These are phyloP conservation scores for Ostrea edulis DNA, from an alignment of 1,140 invertebrate genomes.

Conservation along the genomic window DNA sequence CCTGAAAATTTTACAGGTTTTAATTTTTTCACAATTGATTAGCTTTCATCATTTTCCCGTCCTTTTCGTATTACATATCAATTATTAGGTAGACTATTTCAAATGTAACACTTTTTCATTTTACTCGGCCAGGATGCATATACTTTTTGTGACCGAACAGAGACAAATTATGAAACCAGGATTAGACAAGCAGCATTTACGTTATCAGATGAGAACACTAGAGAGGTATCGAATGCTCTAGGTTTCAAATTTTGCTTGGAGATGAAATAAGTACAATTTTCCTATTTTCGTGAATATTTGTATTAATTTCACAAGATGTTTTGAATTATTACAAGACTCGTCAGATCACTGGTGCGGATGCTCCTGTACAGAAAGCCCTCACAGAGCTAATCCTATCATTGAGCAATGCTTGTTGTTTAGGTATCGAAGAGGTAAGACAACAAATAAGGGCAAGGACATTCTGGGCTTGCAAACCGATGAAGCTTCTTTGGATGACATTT, in stretches of 20 bases:
- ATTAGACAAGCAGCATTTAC: conserved; percentile 4
- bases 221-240: neutral
- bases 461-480: no score
- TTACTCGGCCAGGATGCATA: neutral
- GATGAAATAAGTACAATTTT: neutral
- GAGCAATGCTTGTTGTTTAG: neutral
- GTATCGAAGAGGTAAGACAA: conserved; percentile 4
- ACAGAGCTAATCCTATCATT: conserved; percentile 10
- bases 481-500: no score
- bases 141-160: neutral
- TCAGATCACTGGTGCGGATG: neutral
- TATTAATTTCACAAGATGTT: neutral
- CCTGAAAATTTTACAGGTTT: neutral
- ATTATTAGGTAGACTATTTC: neutral
- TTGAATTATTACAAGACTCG: neutral
- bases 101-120: neutral
- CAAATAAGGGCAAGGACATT: no score
- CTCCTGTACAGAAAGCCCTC: neutral
- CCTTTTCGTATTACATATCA: neutral
- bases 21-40: neutral
- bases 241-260: neutral
- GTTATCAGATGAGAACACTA: neutral
- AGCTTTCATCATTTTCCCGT: neutral
- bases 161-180: neutral
- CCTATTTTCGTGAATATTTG: neutral